These are phyloP conservation scores for Seira musarum DNA, from an alignment of 2,888 invertebrate species.

Conservation along the genomic window DNA sequence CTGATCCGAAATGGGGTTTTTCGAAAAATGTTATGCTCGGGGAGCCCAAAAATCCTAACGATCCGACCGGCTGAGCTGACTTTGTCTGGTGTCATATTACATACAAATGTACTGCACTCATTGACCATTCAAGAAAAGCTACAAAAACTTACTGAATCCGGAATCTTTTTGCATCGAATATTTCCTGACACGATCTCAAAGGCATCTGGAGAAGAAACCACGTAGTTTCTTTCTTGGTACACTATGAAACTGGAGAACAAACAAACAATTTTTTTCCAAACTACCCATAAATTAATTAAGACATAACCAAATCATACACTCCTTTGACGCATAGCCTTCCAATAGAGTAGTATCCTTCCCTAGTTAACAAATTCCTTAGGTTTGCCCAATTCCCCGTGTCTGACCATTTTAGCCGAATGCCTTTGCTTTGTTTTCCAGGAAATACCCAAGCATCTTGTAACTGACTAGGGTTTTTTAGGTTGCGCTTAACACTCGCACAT, in stretches of 20 bases:
- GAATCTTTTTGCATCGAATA: conserved; percentile 29
- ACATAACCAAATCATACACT: no score
- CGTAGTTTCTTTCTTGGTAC: no score
- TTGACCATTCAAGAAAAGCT: background rate
- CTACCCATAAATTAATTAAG: no score
- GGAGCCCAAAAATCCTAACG: conserved; percentile 13
- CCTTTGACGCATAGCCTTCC: conserved; percentile 45
- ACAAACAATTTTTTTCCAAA: no score
- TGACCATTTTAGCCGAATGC: conserved; percentile 31
- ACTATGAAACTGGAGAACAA: no score
- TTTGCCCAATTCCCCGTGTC: conserved; percentile 35
- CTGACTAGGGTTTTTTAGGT: no score
- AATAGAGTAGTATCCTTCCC: conserved; percentile 27
- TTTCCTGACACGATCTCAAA: conserved; percentile 34
- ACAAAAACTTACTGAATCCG: conserved; percentile 27
- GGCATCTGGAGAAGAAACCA: conserved; percentile 11
- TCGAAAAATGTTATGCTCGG: conserved; percentile 48
- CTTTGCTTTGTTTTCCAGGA: conserved; percentile 25
- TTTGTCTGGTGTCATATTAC: no score
- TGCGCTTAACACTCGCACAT: no score
- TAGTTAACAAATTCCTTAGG: conserved; percentile 21
- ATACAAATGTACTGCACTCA: background rate
- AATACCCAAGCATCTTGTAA: no score
- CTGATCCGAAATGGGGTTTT: conserved; percentile 41
- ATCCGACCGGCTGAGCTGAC: conserved; percentile 38